Evolutionary conservation across 2,888 invertebrate genomes (phyloP).

Genomic region (Aleiodes alternator): DNA sequence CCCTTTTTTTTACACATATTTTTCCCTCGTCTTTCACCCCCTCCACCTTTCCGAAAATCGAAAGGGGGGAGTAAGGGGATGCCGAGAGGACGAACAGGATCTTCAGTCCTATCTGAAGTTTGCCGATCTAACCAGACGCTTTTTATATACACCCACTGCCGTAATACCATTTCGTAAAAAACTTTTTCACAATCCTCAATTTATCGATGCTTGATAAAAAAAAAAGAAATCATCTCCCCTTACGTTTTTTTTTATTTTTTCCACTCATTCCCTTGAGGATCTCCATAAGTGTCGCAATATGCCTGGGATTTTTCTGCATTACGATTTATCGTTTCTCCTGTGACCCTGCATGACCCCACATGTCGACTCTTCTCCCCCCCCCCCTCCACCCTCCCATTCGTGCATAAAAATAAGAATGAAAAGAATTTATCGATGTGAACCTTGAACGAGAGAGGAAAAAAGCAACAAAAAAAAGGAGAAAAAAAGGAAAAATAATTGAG

Average conservation of each 20-base stretch:
- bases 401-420: background rate
- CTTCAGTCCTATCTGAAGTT: conserved; percentile 12
- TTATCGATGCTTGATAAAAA: conserved; percentile 25
- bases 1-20: conserved; percentile 31
- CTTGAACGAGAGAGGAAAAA: conserved; percentile 17
- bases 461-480: background rate
- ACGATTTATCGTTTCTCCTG: background rate
- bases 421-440: conserved; percentile 26
- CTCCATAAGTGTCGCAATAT: conserved; percentile 27
- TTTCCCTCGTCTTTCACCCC: conserved; percentile 38
- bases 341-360: conserved; percentile 20
- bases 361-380: background rate
- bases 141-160: conserved; percentile 25
- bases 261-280: conserved; percentile 6
- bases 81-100: background rate
- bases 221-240: too few relatives aligned
- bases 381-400: conserved; percentile 4
- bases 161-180: conserved; percentile 34
- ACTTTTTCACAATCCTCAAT: conserved; percentile 13
- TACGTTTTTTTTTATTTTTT: background rate
- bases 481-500: conserved; percentile 29
- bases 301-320: conserved; percentile 34
- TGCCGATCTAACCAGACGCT: conserved; percentile 33
- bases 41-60: background rate
- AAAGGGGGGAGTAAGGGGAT: background rate